Evolutionary conservation across 2,113 vertebrate species (phyloP).

Genomic region (Lethenteron camtschaticum): DNA sequence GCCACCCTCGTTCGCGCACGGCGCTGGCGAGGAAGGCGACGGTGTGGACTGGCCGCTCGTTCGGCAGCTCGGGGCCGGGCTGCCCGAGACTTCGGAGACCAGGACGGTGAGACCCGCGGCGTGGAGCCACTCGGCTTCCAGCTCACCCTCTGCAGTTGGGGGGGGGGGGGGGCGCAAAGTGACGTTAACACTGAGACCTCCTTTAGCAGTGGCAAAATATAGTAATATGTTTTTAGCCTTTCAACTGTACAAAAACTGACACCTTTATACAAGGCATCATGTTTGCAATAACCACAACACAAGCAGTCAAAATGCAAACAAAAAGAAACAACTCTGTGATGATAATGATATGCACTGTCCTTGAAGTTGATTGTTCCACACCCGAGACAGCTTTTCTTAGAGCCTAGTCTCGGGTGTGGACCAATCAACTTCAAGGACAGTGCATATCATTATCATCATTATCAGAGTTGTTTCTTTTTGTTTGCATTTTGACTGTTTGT

Average conservation of each 20-base stretch:
- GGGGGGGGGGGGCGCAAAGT: not conserved
- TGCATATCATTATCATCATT: no score
- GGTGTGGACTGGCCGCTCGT: no score
- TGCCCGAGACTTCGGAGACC: conserved; percentile 27
- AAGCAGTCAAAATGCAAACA: not conserved
- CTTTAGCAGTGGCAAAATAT: not conserved
- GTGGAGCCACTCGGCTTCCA: conserved; percentile 76
- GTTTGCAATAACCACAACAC: not conserved
- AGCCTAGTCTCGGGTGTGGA: no score
- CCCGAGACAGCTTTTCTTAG: no score
- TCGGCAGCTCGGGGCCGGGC: not conserved
- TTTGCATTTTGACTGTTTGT: no score
- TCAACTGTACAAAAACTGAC: no score
- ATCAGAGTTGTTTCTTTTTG: no score
- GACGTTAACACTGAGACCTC: not conserved
- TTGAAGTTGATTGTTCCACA: not conserved
- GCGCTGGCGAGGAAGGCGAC: not conserved
- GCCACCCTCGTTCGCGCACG: not conserved
- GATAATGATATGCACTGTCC: not conserved
- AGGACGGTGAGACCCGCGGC: conserved; percentile 61
- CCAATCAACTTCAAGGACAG: no score
- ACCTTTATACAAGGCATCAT: conserved; percentile 6
- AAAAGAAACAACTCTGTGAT: no score
- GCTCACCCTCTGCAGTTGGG: conserved; percentile 38
- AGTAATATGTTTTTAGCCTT: not conserved